Conservation (phyloP, 2,113 vertebrate genomes). For the Nestor notabilis region DNA sequence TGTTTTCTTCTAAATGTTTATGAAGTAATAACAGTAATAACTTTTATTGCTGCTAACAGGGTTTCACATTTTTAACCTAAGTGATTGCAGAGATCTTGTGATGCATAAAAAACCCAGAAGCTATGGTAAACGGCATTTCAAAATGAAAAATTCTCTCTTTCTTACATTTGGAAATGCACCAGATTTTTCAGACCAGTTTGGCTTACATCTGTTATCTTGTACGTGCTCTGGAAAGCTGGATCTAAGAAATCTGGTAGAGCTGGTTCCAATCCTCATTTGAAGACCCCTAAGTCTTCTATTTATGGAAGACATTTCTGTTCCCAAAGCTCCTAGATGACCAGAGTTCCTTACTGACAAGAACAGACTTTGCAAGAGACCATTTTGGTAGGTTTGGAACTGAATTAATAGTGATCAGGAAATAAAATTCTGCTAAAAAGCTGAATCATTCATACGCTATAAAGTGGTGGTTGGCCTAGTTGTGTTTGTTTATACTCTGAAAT, state of each 20-base stretch:
- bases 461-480: neutral
- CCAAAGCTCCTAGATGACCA: neutral
- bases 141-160: neutral
- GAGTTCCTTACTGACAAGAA: neutral
- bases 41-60: neutral
- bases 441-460: neutral
- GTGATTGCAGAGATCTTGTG: neutral
- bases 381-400: neutral
- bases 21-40: neutral
- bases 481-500: neutral
- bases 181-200: neutral
- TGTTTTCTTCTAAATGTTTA: constrained; percentile 17
- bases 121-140: neutral
- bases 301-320: neutral
- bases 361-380: neutral
- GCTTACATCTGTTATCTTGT: neutral
- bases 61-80: neutral
- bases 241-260: neutral
- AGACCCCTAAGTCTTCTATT: neutral
- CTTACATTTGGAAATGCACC: neutral
- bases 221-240: neutral
- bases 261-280: neutral
- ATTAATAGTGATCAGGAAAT: neutral
- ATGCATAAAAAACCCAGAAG: neutral
- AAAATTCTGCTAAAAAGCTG: neutral